These are phyloP conservation scores for Cryptophagus acutangulus DNA, from an alignment of 2,888 invertebrate genomes.

Conservation along the genomic window DNA sequence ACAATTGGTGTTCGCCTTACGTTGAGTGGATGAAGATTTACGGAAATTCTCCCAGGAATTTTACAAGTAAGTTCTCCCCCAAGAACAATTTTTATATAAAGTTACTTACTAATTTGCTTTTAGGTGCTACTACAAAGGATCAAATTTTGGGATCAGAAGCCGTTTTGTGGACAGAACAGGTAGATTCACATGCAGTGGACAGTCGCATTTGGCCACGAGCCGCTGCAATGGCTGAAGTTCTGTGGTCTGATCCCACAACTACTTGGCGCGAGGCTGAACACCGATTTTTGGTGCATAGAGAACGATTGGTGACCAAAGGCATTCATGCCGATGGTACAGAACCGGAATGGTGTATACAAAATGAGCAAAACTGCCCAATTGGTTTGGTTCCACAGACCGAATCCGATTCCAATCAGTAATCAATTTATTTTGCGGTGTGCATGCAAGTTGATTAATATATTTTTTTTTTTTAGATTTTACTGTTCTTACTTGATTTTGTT, in stretches of 20 bases:
- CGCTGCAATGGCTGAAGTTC: constrained; percentile 76
- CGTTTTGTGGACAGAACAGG: constrained; percentile 82
- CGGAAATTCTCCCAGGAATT: constrained; percentile 63
- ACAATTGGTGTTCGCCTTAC: constrained; percentile 89
- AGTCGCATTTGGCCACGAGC: constrained; percentile 78
- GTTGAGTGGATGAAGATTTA: constrained; percentile 87
- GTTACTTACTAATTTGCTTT: neutral
- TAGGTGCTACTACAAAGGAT: constrained; percentile 32
- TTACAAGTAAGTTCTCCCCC: constrained; percentile 48
- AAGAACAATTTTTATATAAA: neutral
- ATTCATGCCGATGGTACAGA: constrained; percentile 70
- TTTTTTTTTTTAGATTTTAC: too few relatives aligned
- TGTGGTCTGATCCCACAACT: constrained; percentile 71
- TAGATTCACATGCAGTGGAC: constrained; percentile 64
- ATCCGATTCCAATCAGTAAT: too few relatives aligned
- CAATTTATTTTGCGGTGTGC: too few relatives aligned
- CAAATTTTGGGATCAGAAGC: constrained; percentile 67
- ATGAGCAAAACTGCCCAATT: constrained; percentile 65
- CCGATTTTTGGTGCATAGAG: constrained; percentile 60
- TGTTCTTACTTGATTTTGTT: too few relatives aligned
- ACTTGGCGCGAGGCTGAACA: constrained; percentile 67
- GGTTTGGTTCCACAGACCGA: too few relatives aligned
- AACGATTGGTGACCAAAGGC: constrained; percentile 64
- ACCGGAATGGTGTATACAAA: constrained; percentile 82
- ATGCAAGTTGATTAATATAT: too few relatives aligned